Evolutionary conservation across 2,113 vertebrate species (phyloP), one percentile per base, ranked within the genome.

Genomic region (Marcusenius ussheri): DNA sequence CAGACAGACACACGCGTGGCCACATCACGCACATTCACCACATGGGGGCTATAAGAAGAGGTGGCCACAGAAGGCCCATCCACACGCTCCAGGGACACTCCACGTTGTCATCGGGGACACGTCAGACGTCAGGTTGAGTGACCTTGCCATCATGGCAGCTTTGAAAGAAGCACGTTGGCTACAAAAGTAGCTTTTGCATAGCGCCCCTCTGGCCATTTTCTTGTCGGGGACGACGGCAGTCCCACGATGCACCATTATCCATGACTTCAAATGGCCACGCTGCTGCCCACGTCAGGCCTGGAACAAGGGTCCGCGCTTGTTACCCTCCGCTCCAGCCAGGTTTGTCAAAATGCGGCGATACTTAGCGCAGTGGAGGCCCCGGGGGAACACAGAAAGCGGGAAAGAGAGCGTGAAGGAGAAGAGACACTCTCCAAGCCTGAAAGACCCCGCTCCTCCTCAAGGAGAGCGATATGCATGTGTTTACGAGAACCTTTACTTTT

Each of bases 191-290:
- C 96, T 96, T 87, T 95, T 95, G 93, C 93, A 90, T 90, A 93
- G 95, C 94, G 90, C 90, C 96, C 96, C 96, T 92, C 95, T 95
- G 96, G 96, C 96, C 93, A 87, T 97, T 95, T 97, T 97, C 96
- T 97, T 97, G 97, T 97, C 95, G 96, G 94, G 95, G 96, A 96
- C 96, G 97, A 97, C 96, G 97, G 96, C 94, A 93, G 96, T 98
- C 97, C 97, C 97, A 96, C 93, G 97, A 97, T 96, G 96, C 96
- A 96, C 97, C 95, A 97, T 97, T 97, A 98, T 97, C 96, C 95
- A 93, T 96, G 96, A 94, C 96, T 96, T 97, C 97, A 97, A 97
- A 97, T 96, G 94, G 94, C 95, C 96, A 91, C 93, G 88, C 93
- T 96, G 96, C 95, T 93, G 94, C 94, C 94, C 96, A 94, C 97